phyloP scores from a whole-genome alignment of 2,113 vertebrate species.

The rabbit (Oryctolagus cuniculus) region mOryCun1.1 NC_091444.1:9141501-9142000 shows the following conservation, averaged over 20 bases:
- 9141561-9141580: background rate
- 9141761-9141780: background rate
- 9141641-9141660: background rate
- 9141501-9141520: no score
- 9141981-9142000: background rate
- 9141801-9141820: background rate
- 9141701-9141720: background rate
- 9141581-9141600: background rate
- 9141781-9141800: background rate
- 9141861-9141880: background rate
- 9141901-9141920: background rate
- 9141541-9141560: background rate
- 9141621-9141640: background rate
- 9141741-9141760: background rate
- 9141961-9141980: background rate
- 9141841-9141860: background rate
- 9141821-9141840: background rate
- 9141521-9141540: background rate
- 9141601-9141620: background rate
- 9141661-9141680: background rate
- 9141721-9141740: background rate
- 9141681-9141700: background rate
- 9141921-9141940: background rate
- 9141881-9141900: background rate
- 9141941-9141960: background rate